Percentiles rank a stretch among this genome's conserved stretches.
These are phyloP conservation scores for Pachyuromys duprasi DNA, from an alignment of 2,797 vertebrate species.

Conservation along the genomic window DNA sequence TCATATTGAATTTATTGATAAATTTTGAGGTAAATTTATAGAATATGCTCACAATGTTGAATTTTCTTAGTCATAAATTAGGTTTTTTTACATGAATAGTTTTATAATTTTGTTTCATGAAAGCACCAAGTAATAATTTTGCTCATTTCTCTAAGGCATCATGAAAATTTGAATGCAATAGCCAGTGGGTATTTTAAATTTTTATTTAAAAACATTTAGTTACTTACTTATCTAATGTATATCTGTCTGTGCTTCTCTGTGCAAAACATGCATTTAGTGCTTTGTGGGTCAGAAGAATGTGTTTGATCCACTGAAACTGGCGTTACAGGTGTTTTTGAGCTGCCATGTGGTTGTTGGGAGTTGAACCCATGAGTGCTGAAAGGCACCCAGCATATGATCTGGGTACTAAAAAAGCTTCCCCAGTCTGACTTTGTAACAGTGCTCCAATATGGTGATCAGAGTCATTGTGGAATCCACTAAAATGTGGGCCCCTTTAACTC, in stretches of 20 bases:
- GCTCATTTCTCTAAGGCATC: neutral
- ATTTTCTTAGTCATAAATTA: neutral
- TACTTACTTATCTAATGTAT: neutral
- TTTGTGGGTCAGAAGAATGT: too few relatives aligned
- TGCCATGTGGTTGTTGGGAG: neutral
- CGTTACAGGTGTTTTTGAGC: neutral
- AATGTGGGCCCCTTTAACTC: neutral
- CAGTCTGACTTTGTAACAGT: too few relatives aligned
- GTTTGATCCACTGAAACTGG: neutral
- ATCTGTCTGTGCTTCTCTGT: neutral
- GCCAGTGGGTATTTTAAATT: neutral
- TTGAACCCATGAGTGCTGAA: neutral
- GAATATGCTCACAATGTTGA: neutral
- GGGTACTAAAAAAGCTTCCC: too few relatives aligned
- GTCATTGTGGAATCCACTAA: neutral
- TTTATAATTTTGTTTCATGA: conserved; percentile 38
- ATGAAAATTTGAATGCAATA: conserved; percentile 37
- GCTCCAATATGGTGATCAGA: neutral
- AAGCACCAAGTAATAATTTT: conserved; percentile 50
- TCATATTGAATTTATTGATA: conserved; percentile 13
- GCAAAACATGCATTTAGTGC: neutral
- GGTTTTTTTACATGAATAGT: neutral
- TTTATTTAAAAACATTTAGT: neutral
- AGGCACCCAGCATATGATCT: neutral
- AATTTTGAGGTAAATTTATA: neutral